Evolutionary conservation across 1,140 invertebrate genomes (phyloP).

Genomic region (Dreissena polymorpha): DNA sequence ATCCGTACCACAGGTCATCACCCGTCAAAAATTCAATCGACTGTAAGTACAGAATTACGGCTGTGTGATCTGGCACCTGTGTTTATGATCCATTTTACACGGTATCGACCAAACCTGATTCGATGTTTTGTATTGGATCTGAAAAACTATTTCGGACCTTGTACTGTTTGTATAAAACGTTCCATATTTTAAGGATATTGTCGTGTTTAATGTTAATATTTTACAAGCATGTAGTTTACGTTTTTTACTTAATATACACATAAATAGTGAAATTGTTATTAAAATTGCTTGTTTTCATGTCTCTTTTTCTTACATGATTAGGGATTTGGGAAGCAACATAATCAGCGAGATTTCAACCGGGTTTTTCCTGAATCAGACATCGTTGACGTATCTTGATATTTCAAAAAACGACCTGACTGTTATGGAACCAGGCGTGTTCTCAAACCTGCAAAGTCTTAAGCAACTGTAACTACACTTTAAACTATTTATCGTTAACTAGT

Average conservation of each 20-base stretch:
- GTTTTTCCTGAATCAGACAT: constrained; percentile 6
- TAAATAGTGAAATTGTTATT: no score
- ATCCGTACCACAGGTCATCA: constrained; percentile 14
- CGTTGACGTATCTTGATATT: neutral
- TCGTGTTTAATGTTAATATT: no score
- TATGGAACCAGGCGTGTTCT: constrained; percentile 20
- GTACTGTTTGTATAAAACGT: no score
- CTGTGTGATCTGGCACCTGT: neutral
- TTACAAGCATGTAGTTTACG: no score
- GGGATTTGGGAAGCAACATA: constrained; percentile 4
- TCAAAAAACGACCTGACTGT: constrained; percentile 11
- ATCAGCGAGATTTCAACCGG: constrained; percentile 32
- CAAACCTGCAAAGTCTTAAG: neutral
- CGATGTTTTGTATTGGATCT: no score
- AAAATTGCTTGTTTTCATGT: no score
- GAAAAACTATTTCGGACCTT: no score
- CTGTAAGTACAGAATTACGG: constrained; percentile 24
- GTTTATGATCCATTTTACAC: neutral
- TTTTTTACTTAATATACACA: no score
- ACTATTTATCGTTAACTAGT: neutral
- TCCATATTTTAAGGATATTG: no score
- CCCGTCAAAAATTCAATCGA: neutral
- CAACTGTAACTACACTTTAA: constrained; percentile 28
- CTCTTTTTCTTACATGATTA: neutral
- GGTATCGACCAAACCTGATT: no score